Percentiles rank a stretch among this genome's conserved stretches.
Conservation (phyloP, 1,140 invertebrate genomes). For the Ericerus pela region DNA sequence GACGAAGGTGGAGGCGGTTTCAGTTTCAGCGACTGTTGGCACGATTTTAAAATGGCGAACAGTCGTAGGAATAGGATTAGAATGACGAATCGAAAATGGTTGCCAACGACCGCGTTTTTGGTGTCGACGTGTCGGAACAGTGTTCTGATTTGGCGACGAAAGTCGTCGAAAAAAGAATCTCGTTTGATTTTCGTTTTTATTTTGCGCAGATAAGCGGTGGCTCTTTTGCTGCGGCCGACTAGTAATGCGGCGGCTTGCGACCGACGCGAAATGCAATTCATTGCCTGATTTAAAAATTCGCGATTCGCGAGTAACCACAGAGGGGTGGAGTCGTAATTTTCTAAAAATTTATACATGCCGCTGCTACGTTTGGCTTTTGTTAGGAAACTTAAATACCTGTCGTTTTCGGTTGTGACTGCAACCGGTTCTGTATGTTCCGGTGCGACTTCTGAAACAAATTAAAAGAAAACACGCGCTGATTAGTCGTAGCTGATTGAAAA, state of each 20-base stretch:
- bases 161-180: not conserved
- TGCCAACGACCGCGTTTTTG: not conserved
- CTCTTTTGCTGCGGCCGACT: not conserved
- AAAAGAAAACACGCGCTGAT: not conserved
- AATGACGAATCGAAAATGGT: not conserved
- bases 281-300: not conserved
- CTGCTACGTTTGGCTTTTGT: not conserved
- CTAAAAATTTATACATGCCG: not conserved
- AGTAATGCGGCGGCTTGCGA: no score
- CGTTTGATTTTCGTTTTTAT: conserved; percentile 4
- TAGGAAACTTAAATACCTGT: conserved; percentile 1
- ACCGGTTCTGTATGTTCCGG: not conserved
- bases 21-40: no score
- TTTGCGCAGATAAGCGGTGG: not conserved
- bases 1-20: no score
- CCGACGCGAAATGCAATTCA: no score
- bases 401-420: not conserved
- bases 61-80: not conserved
- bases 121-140: not conserved
- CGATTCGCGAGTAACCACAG: not conserved
- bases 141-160: not conserved
- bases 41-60: conserved; percentile 3
- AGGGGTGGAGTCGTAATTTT: not conserved
- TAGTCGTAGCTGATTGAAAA: no score
- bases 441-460: not conserved